A percentile compares a stretch with the other conserved stretches of the same genome.
Evolutionary conservation across 2,797 vertebrate species (phyloP).

Genomic region (Leptoclinus maculatus): DNA sequence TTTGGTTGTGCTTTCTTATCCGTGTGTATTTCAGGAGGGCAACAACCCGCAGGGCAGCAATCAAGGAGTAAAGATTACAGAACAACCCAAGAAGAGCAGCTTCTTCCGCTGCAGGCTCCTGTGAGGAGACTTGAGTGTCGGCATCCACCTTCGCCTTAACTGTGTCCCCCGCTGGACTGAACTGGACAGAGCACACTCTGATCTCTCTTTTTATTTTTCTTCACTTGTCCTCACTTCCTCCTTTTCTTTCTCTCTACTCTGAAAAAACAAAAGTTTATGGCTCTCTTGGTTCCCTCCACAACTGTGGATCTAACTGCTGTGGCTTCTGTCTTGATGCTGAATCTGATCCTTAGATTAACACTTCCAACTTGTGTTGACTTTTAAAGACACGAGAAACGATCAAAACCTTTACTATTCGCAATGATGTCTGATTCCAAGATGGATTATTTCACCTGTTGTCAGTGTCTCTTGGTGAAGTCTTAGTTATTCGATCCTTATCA

Average conservation of each 20-base stretch:
- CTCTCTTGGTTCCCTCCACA: constrained; percentile 23
- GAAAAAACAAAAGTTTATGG: constrained; percentile 5
- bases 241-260: constrained; percentile 25
- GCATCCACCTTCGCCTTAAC: constrained; percentile 85
- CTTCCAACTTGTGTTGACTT: constrained; percentile 43
- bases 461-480: constrained; percentile 5
- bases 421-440: constrained; percentile 4
- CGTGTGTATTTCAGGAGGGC: constrained; percentile 88
- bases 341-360: not conserved
- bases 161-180: constrained; percentile 78
- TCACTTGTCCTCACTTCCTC: constrained; percentile 53
- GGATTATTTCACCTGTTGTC: constrained; percentile 1
- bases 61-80: constrained; percentile 94
- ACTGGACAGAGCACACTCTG: constrained; percentile 88
- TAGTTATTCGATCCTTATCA: constrained; percentile 33
- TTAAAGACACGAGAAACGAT: constrained; percentile 30
- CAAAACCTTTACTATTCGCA: constrained; percentile 26
- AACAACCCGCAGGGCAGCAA: constrained; percentile 95
- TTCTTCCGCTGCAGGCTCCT: constrained; percentile 97
- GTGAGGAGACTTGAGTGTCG: constrained; percentile 80
- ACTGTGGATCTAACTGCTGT: constrained; percentile 54
- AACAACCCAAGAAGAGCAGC: constrained; percentile 96
- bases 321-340: constrained; percentile 50
- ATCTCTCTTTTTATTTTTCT: constrained; percentile 46
- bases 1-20: not conserved